Percentiles rank a stretch among this genome's conserved stretches.
Conservation (phyloP, 2,888 invertebrate genomes). For the Polymixis lichenea region DNA sequence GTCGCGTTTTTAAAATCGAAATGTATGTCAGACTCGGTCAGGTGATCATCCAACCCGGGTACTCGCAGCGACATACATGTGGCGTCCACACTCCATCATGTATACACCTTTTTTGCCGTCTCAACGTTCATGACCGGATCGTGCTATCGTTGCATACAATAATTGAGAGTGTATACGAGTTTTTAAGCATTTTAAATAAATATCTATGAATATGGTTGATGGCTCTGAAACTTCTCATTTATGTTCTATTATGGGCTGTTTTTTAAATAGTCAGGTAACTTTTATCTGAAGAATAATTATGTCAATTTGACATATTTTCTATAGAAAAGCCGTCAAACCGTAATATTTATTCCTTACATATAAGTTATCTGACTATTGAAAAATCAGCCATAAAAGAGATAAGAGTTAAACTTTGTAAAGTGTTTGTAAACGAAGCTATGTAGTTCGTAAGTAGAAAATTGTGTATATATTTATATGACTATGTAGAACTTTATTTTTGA, state of each 20-base stretch:
- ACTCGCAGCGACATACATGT: too few species aligned
- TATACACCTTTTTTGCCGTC: too few species aligned
- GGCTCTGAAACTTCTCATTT: slow-evolving; percentile 15
- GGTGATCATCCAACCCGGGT: too few species aligned
- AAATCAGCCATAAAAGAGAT: neutral
- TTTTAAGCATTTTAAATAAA: slow-evolving; percentile 2
- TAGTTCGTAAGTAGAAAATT: slow-evolving; percentile 63
- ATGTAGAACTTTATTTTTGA: slow-evolving; percentile 35
- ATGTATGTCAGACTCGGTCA: neutral
- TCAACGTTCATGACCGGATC: too few species aligned
- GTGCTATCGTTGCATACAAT: neutral
- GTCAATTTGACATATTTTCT: too few species aligned
- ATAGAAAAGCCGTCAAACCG: too few species aligned
- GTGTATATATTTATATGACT: slow-evolving; percentile 51
- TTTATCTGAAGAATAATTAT: too few species aligned
- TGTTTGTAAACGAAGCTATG: slow-evolving; percentile 20
- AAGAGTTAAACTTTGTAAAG: slow-evolving; percentile 9
- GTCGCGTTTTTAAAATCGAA: neutral
- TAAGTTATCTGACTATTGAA: too few species aligned
- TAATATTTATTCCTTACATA: too few species aligned
- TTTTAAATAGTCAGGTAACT: too few species aligned
- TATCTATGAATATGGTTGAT: slow-evolving; percentile 24
- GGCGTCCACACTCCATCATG: too few species aligned
- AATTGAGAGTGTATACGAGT: neutral
- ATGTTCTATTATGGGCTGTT: too few species aligned